Conservation (phyloP, 2,113 vertebrate species). For the Oreochromis tanganicae region DNA sequence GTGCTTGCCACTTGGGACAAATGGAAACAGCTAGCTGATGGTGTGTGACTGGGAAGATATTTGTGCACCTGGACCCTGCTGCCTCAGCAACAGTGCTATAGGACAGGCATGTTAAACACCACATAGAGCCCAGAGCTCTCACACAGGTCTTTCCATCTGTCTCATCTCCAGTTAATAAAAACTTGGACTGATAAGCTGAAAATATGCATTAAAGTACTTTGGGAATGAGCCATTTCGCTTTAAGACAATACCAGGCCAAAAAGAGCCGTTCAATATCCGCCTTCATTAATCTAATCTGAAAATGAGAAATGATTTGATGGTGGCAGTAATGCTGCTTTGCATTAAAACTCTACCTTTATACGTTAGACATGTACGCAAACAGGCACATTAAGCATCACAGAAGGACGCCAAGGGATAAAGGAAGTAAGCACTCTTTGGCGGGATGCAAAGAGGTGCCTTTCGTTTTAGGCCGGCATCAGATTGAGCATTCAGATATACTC, state of each 20-base stretch:
- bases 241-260: constrained; percentile 19
- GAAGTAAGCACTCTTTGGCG: constrained; percentile 13
- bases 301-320: constrained; percentile 39
- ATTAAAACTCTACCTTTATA: background rate
- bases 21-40: background rate
- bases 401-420: constrained; percentile 2
- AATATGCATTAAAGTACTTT: constrained; percentile 38
- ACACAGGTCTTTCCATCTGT: constrained; percentile 31
- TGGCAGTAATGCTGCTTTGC: background rate
- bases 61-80: constrained; percentile 30
- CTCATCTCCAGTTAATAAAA: constrained; percentile 36
- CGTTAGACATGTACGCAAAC: background rate
- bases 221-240: constrained; percentile 20
- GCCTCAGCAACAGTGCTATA: constrained; percentile 16
- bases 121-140: background rate
- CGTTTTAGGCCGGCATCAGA: constrained; percentile 60
- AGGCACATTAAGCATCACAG: background rate
- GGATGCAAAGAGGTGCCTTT: constrained; percentile 50
- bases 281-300: constrained; percentile 67
- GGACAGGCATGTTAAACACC: constrained; percentile 32
- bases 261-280: constrained; percentile 47
- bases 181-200: constrained; percentile 18
- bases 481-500: constrained; percentile 53
- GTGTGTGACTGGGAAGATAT: background rate
- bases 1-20: background rate